Evolutionary conservation across 2,888 invertebrate genomes (phyloP).

Genomic region (Drosophila formosana): DNA sequence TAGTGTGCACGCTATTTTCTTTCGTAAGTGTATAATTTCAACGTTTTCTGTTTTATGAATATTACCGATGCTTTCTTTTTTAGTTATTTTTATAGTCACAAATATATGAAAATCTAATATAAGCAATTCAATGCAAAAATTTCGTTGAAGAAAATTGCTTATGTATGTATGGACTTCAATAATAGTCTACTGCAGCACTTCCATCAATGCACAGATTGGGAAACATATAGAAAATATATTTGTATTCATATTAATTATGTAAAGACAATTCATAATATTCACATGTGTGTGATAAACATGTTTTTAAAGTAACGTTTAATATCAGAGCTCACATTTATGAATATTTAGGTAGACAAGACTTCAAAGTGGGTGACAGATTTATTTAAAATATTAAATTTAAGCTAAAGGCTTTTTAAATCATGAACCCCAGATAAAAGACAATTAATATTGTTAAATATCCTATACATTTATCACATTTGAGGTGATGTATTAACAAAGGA

Average conservation of each 20-base stretch:
- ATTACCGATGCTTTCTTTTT: constrained; percentile 22
- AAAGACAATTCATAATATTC: background rate
- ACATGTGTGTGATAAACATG: too few relatives aligned
- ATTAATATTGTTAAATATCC: constrained; percentile 18
- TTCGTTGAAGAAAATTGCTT: constrained; percentile 31
- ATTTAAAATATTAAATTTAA: constrained; percentile 31
- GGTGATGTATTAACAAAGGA: constrained; percentile 1
- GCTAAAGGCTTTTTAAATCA: constrained; percentile 42
- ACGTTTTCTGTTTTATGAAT: constrained; percentile 15
- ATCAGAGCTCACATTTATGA: constrained; percentile 39
- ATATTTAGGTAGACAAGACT: constrained; percentile 30
- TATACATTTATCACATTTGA: constrained; percentile 6
- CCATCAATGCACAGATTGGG: constrained; percentile 22
- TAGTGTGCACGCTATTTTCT: constrained; percentile 65
- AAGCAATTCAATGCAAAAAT: background rate
- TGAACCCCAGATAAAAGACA: constrained; percentile 15
- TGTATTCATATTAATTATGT: too few relatives aligned
- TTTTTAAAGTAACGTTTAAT: constrained; percentile 17
- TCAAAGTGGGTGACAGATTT: constrained; percentile 53
- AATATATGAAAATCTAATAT: background rate
- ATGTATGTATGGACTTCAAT: background rate
- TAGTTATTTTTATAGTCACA: constrained; percentile 8
- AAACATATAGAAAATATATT: too few relatives aligned
- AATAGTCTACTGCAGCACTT: background rate
- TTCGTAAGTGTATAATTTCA: constrained; percentile 19